phyloP scores from a whole-genome alignment of 2,797 vertebrate species.

The Glyptemys insculpta region DNA sequence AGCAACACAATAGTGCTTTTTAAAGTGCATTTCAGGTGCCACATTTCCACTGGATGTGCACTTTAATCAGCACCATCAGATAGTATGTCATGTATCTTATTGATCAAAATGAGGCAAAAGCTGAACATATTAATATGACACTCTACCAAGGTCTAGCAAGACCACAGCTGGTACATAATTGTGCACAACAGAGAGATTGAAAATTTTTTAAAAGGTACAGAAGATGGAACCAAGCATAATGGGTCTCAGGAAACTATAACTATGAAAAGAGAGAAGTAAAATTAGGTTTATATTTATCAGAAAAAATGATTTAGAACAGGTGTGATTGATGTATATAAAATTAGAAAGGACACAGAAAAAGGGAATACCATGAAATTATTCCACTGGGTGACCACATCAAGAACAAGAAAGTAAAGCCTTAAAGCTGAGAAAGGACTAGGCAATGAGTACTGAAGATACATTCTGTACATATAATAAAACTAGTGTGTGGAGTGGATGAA shows the following conservation, averaged over 20 bases:
- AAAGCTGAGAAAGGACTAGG: background rate
- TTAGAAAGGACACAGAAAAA: background rate
- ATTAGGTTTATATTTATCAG: background rate
- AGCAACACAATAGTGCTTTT: background rate
- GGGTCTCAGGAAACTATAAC: background rate
- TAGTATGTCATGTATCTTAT: background rate
- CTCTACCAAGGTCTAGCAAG: background rate
- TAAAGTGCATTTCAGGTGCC: background rate
- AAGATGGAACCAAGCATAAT: background rate
- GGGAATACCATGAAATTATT: background rate
- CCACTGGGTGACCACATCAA: slow-evolving; percentile 1
- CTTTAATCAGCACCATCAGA: background rate
- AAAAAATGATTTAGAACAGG: background rate
- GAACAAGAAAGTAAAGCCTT: background rate
- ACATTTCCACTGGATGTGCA: background rate
- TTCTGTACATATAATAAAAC: background rate
- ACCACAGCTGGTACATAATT: background rate
- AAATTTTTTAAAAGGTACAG: background rate
- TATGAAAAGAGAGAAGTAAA: background rate
- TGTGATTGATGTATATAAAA: background rate
- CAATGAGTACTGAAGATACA: background rate
- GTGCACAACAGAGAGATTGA: background rate
- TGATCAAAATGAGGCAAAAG: background rate
- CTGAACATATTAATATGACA: background rate
- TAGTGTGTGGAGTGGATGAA: background rate